These are phyloP conservation scores for Ennomos fuscantarius DNA, from an alignment of 2,888 invertebrate species.

Conservation along the genomic window DNA sequence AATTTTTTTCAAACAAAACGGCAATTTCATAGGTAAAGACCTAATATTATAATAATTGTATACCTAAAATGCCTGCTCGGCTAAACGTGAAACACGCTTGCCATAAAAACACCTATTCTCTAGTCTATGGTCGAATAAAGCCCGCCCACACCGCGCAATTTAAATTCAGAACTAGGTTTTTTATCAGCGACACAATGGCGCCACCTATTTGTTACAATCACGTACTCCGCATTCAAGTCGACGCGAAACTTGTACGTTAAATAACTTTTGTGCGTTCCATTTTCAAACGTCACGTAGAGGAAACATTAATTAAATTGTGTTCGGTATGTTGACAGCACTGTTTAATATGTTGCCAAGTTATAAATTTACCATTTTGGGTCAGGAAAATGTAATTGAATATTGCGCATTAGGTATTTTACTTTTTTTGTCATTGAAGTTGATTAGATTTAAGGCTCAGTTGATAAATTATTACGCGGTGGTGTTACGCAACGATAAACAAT, in stretches of 20 bases:
- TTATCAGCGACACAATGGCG: constrained; percentile 59
- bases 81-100: constrained; percentile 7
- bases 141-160: constrained; percentile 48
- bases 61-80: constrained; percentile 3
- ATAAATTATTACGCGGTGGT: too few relatives aligned
- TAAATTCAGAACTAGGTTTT: constrained; percentile 51
- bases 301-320: constrained; percentile 45
- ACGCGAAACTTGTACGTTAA: constrained; percentile 62
- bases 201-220: constrained; percentile 69
- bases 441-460: too few relatives aligned
- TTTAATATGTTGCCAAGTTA: constrained; percentile 34
- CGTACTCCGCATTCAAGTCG: constrained; percentile 58
- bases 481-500: too few relatives aligned
- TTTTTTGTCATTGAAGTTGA: too few relatives aligned
- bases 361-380: constrained; percentile 16
- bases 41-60: too few relatives aligned
- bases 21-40: too few relatives aligned
- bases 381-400: constrained; percentile 1
- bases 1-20: too few relatives aligned
- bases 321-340: constrained; percentile 37
- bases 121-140: constrained; percentile 31
- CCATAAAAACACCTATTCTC: constrained; percentile 22
- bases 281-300: constrained; percentile 70
- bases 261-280: constrained; percentile 59
- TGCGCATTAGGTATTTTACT: too few relatives aligned